Base-by-base conservation (phyloP, 2,888 invertebrate genomes). In the Apoderus coryli region DNA sequence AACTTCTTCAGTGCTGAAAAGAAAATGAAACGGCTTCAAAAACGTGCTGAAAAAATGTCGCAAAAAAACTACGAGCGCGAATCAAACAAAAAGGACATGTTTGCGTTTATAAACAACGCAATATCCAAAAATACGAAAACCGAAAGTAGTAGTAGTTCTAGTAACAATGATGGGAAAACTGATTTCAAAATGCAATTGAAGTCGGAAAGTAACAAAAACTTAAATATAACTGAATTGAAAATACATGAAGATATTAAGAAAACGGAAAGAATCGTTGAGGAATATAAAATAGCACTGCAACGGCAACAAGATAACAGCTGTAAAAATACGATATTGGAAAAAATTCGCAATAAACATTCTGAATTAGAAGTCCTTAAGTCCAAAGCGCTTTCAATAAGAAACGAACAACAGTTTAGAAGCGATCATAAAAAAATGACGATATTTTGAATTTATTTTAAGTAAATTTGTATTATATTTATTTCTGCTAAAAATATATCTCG, bases 1-100 rank as follows among this genome's bases (percentile, higher is more conserved):
- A 69, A 80, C 54, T 65, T 80, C 14, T 72, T 81, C 37, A 76
- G 73, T 49, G 79, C 74, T 1, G 80, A 82, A 48, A 70, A 70
- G 44, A 73, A 68, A 49, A 54, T 80, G 22, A 71, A 70, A 46
- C 67, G 67, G 29, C 56, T 73, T 33, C 70, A 72, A 44, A 71
- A 65, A 46, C 73, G 65, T 47, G 70, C 73, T 50, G 72, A 76
- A 44, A 64, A 65, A 16, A 59, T 65, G 27, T 68, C 70, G 40
- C 64, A 67, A 39, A 72, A 69, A 52, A 67, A 68, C 3, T 78
- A 78, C 46, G 70, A 72, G 42, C 63, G 69, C 14, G 71, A 71
- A 39, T 64, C 62, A 23, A 68, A 73, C 42, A 60, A 67, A 39
- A 61, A 63, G 25, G 71, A 80, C 49, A 72, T 85, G 2, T 85